Evolutionary conservation across 23 tunicate genomes (phyloP).

Genomic region (Styela plicata): DNA sequence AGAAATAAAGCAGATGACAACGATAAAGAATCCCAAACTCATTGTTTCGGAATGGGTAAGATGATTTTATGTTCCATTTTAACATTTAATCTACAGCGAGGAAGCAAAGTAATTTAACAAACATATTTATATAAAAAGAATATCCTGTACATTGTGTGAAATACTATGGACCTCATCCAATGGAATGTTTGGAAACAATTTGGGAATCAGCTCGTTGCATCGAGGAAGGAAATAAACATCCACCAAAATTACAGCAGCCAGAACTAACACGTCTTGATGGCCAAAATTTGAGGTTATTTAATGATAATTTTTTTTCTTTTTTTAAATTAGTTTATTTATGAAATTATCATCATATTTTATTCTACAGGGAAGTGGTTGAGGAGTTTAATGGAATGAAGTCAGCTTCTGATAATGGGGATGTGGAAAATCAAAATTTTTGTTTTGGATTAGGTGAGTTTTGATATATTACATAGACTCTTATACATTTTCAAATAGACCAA

Average conservation of each 20-base stretch:
- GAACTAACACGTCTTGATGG: background rate
- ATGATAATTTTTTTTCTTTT: background rate
- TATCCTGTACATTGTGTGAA: conserved; percentile 6
- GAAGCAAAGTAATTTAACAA: no score
- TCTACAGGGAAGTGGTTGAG: conserved; percentile 5
- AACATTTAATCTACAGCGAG: no score
- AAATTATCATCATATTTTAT: background rate
- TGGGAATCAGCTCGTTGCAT: conserved; percentile 7
- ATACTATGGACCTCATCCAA: conserved; percentile 22
- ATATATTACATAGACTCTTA: no score
- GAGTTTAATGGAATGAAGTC: conserved; percentile 1
- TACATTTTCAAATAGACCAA: no score
- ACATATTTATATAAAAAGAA: no score
- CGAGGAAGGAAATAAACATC: conserved; percentile 6
- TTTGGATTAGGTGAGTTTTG: conserved; percentile 17
- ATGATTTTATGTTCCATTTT: no score
- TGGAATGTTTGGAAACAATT: conserved; percentile 14
- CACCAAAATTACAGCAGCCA: background rate
- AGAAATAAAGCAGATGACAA: background rate
- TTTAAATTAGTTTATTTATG: background rate
- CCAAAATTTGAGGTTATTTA: background rate
- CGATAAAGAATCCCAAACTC: background rate
- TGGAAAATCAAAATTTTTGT: conserved; percentile 6
- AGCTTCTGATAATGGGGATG: conserved; percentile 18
- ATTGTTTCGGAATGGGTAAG: conserved; percentile 9